These are phyloP conservation scores for Rhea pennata DNA, from an alignment of 2,113 vertebrate species.

Conservation along the genomic window DNA sequence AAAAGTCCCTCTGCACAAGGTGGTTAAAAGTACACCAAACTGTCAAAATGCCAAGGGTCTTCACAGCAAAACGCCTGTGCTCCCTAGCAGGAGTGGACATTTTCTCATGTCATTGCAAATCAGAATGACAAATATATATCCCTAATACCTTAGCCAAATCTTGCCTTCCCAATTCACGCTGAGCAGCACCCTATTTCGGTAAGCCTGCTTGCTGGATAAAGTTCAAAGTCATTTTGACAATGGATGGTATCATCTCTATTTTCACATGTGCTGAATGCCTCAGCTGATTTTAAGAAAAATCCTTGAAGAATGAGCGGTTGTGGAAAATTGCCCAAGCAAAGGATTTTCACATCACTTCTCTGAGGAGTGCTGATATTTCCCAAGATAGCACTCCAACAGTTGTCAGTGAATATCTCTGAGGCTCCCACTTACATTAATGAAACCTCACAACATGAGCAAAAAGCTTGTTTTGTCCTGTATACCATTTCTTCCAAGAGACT, in stretches of 20 bases:
- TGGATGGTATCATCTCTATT: neutral
- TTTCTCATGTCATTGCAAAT: neutral
- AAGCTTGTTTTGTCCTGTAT: neutral
- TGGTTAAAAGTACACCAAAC: neutral
- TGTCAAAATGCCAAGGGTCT: neutral
- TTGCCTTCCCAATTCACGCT: neutral
- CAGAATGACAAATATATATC: neutral
- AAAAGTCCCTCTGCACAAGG: neutral
- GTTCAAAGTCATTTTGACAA: neutral
- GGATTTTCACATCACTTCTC: neutral
- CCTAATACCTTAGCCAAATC: neutral
- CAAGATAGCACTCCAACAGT: neutral
- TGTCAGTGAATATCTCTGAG: neutral
- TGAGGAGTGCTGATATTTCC: neutral
- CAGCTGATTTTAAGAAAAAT: neutral
- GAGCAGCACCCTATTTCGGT: neutral
- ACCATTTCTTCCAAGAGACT: neutral
- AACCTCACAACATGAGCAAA: neutral
- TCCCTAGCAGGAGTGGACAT: neutral
- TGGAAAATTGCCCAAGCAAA: neutral
- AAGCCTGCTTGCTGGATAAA: neutral
- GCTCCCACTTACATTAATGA: neutral
- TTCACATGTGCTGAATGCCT: neutral
- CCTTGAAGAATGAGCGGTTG: neutral
- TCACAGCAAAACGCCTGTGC: neutral